These are phyloP conservation scores for Andricus quercusramuli DNA, from an alignment of 2,888 invertebrate genomes.

Conservation along the genomic window DNA sequence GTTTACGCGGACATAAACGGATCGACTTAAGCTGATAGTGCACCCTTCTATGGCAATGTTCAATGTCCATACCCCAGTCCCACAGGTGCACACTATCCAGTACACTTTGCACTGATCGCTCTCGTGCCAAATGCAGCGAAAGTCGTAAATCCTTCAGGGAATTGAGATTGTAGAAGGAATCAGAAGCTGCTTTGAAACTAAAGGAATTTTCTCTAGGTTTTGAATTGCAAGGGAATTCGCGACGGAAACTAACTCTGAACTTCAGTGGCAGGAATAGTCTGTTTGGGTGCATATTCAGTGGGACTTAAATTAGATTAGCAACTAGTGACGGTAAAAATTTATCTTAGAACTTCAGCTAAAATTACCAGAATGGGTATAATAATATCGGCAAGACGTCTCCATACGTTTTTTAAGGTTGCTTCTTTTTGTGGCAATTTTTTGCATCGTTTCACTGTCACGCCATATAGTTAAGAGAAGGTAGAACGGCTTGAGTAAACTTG, in stretches of 20 bases:
- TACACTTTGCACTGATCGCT: neutral
- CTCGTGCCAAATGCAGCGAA: conserved; percentile 1
- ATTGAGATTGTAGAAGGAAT: neutral
- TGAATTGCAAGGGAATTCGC: neutral
- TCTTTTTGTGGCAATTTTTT: neutral
- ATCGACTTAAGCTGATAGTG: conserved; percentile 10
- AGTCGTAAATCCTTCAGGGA: conserved; percentile 7
- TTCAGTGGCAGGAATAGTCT: neutral
- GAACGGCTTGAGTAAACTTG: neutral
- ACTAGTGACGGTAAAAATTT: neutral
- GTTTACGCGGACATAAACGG: conserved; percentile 2
- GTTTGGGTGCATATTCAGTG: neutral
- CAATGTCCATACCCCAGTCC: conserved; percentile 2
- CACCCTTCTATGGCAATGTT: conserved; percentile 17
- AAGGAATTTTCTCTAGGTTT: neutral
- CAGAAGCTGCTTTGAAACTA: neutral
- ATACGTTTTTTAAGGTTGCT: neutral
- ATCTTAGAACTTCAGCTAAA: neutral
- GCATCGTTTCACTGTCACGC: conserved; percentile 3
- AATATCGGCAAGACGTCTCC: neutral
- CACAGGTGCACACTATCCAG: neutral
- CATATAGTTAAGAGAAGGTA: neutral
- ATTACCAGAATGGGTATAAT: neutral
- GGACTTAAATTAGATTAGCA: neutral
- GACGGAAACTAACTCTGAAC: neutral